These are phyloP conservation scores for Sphaerolaimus hirsutus DNA, from an alignment of 2,888 invertebrate species.

Conservation along the genomic window DNA sequence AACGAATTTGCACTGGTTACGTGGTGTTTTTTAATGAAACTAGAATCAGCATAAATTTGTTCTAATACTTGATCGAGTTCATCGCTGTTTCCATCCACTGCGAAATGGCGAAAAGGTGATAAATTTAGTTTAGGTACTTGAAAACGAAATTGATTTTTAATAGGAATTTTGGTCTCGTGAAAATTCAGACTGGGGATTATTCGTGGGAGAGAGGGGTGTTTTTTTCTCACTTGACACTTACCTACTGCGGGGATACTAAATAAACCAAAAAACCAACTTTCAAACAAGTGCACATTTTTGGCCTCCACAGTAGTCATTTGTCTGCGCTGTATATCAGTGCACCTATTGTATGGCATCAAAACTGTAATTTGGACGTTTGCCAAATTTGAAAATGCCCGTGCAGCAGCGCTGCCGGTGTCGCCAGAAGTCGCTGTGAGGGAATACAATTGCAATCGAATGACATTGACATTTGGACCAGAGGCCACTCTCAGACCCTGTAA, in stretches of 20 bases:
- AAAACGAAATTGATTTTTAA: too few species aligned
- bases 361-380: constrained; percentile 29
- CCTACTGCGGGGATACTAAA: too few species aligned
- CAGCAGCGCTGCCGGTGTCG: constrained; percentile 33
- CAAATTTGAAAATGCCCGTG: constrained; percentile 27
- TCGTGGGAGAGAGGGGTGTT: too few species aligned
- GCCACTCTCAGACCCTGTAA: too few species aligned
- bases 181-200: too few species aligned
- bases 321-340: constrained; percentile 28
- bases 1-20: constrained; percentile 31
- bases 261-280: too few species aligned
- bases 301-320: constrained; percentile 30
- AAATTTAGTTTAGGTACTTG: background rate
- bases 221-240: too few species aligned
- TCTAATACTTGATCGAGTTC: constrained; percentile 24
- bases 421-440: constrained; percentile 32
- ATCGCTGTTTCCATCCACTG: constrained; percentile 27
- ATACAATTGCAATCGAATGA: too few species aligned
- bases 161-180: too few species aligned
- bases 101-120: background rate
- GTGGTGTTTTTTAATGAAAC: too few species aligned
- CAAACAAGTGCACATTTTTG: constrained; percentile 30
- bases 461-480: too few species aligned
- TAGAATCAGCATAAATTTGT: background rate
- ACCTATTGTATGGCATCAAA: constrained; percentile 27